Evolutionary conservation across 53 echinoderm and acorn worm species (phyloP).

Genomic region (Hippasteria phrygiana): DNA sequence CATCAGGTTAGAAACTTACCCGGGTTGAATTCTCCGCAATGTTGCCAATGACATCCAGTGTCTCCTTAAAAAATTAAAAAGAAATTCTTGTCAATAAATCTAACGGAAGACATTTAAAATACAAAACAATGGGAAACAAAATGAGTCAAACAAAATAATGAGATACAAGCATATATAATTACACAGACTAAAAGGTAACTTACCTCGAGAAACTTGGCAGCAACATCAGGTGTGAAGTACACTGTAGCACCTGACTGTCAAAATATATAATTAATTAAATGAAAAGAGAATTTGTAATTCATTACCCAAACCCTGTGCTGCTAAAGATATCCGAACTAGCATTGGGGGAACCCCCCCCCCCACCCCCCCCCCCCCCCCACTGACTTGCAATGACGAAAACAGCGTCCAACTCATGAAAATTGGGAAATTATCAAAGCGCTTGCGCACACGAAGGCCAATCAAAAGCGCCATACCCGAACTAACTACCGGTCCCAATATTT

Average conservation of each 20-base stretch:
- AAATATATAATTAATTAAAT: neutral
- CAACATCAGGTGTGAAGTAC: neutral
- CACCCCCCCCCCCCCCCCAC: too few relatives aligned
- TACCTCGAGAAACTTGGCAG: slow-evolving; percentile 21
- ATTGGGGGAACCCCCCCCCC: too few relatives aligned
- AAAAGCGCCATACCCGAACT: too few relatives aligned
- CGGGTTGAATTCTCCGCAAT: neutral
- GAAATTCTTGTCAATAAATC: neutral
- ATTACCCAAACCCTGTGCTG: too few relatives aligned
- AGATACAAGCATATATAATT: neutral
- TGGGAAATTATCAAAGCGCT: too few relatives aligned
- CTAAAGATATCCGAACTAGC: too few relatives aligned
- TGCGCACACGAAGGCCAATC: too few relatives aligned
- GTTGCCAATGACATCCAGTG: neutral
- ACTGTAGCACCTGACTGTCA: neutral
- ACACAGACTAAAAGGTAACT: neutral
- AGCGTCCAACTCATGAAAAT: too few relatives aligned
- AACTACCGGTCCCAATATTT: too few relatives aligned
- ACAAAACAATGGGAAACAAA: neutral
- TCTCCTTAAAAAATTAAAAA: neutral
- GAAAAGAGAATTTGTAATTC: too few relatives aligned
- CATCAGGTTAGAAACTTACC: slow-evolving; percentile 2
- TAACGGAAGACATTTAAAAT: too few relatives aligned
- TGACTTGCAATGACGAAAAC: too few relatives aligned
- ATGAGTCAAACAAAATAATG: neutral